Conservation (phyloP, 2,888 invertebrate species). For the Pseudococcus jackbeardsleyi region DNA sequence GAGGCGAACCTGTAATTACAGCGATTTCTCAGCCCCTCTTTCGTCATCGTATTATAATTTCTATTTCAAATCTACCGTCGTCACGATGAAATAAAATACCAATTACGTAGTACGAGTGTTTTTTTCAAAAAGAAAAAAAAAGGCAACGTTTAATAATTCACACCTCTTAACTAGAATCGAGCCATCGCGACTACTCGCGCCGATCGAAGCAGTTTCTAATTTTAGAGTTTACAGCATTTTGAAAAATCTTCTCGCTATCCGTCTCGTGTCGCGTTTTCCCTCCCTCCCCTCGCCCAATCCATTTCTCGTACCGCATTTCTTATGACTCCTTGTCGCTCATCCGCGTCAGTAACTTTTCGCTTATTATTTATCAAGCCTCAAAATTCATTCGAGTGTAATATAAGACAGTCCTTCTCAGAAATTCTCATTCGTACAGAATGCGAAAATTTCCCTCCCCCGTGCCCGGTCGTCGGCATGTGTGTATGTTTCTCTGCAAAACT, state of each 20-base stretch:
- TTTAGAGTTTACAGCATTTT: slow-evolving; percentile 22
- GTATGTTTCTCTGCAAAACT: background rate
- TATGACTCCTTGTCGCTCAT: slow-evolving; percentile 52
- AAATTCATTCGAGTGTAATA: slow-evolving; percentile 49
- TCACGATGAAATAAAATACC: no score
- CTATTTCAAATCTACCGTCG: background rate
- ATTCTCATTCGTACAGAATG: slow-evolving; percentile 25
- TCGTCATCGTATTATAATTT: background rate
- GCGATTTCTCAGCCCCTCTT: background rate
- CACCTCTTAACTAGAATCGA: background rate
- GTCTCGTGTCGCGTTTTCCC: background rate
- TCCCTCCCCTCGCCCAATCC: background rate
- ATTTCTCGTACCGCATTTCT: slow-evolving; percentile 10
- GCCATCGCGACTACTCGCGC: background rate
- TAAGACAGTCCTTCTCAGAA: slow-evolving; percentile 39
- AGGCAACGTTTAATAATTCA: background rate
- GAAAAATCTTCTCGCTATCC: slow-evolving; percentile 39
- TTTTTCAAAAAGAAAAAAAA: background rate
- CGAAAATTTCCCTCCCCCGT: background rate
- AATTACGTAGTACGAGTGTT: background rate
- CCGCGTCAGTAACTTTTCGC: slow-evolving; percentile 52
- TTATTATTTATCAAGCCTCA: slow-evolving; percentile 57
- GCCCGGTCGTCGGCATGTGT: background rate
- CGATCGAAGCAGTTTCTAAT: slow-evolving; percentile 50
- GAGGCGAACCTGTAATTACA: background rate